These are phyloP conservation scores for Prolemur simus DNA, from an alignment of 2,113 vertebrate species.

Conservation along the genomic window DNA sequence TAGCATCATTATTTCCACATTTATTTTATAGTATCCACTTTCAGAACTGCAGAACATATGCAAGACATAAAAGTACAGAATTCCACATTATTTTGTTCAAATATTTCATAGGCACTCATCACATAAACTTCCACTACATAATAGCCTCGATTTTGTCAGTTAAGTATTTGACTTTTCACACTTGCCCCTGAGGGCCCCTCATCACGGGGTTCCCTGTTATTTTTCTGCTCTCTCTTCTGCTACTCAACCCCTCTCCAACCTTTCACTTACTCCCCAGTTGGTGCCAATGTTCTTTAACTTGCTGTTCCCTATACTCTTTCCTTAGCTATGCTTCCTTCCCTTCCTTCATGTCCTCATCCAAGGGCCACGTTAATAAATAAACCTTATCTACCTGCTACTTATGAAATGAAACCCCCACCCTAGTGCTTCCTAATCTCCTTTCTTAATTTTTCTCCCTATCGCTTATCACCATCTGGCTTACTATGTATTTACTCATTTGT, in stretches of 20 bases:
- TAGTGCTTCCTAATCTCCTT: background rate
- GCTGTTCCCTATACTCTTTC: background rate
- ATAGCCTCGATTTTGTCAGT: background rate
- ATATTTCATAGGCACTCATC: background rate
- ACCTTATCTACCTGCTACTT: background rate
- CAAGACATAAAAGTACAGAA: background rate
- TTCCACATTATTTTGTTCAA: background rate
- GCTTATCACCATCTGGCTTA: background rate
- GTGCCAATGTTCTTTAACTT: background rate
- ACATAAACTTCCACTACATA: background rate
- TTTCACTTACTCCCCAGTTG: background rate
- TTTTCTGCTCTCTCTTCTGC: background rate
- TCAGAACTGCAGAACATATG: background rate
- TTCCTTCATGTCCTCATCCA: background rate
- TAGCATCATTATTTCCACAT: background rate
- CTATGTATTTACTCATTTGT: background rate
- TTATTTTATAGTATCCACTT: constrained; percentile 33
- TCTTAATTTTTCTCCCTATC: background rate
- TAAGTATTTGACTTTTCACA: background rate
- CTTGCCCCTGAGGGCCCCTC: background rate
- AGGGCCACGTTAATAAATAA: background rate
- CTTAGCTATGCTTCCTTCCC: background rate
- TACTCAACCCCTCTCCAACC: background rate
- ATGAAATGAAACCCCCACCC: background rate
- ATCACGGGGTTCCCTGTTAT: background rate